Evolutionary conservation across 2,888 invertebrate genomes (phyloP).

Genomic region (Drosophila infuscata): DNA sequence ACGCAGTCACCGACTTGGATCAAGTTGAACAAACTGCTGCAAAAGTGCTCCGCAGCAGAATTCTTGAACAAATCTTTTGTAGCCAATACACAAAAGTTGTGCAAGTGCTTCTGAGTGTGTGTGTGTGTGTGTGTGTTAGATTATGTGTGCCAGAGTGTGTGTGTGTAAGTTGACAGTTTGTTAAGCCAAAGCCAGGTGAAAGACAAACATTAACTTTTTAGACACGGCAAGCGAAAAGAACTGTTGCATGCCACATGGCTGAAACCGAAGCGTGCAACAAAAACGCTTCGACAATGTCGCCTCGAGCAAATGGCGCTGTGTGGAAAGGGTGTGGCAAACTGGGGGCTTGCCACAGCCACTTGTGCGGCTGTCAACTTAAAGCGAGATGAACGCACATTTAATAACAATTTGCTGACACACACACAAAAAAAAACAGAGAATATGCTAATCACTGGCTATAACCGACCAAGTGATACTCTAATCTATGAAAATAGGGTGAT

Average conservation of each 20-base stretch:
- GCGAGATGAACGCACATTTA: conserved; percentile 51
- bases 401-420: conserved; percentile 65
- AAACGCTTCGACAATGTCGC: conserved; percentile 21
- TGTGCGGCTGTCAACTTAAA: conserved; percentile 43
- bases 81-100: conserved; percentile 31
- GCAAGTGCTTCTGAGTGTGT: not conserved
- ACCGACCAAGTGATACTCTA: not conserved
- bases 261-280: conserved; percentile 29
- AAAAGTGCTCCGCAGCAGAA: conserved; percentile 34
- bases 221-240: conserved; percentile 6
- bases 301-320: not conserved
- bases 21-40: conserved; percentile 39
- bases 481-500: too few species aligned
- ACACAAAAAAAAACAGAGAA: not conserved
- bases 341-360: conserved; percentile 48
- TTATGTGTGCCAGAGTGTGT: not conserved
- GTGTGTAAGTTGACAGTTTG: conserved; percentile 16
- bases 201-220: conserved; percentile 46
- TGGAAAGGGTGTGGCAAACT: not conserved
- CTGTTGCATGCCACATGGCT: conserved; percentile 52
- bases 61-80: conserved; percentile 50
- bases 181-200: conserved; percentile 28
- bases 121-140: conserved; percentile 6
- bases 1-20: conserved; percentile 16
- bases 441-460: not conserved